Percentiles rank a stretch among this genome's conserved stretches.
phyloP scores from a whole-genome alignment of 2,888 invertebrate genomes.

The Ephialtes manifestator region DNA sequence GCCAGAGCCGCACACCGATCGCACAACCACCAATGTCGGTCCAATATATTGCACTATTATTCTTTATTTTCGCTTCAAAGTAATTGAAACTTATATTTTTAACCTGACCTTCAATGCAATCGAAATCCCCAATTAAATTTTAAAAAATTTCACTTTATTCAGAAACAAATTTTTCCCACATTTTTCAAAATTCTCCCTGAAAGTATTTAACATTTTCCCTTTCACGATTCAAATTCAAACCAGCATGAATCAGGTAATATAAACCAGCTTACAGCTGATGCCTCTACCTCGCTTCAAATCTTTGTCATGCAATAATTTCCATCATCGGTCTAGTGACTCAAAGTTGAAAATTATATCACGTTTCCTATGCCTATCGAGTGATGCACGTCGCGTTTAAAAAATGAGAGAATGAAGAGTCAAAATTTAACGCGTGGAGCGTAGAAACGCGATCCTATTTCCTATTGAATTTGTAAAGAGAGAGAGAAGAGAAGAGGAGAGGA shows the following conservation, averaged over 20 bases:
- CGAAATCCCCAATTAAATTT: no score
- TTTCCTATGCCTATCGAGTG: not conserved
- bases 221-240: not conserved
- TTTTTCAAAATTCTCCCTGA: not conserved
- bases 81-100: no score
- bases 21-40: no score
- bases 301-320: not conserved
- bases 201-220: not conserved
- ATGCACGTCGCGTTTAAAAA: not conserved
- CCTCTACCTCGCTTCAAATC: not conserved
- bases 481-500: not conserved
- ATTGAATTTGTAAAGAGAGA: slow-evolving; percentile 8
- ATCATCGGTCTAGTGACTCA: not conserved
- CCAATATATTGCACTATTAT: no score
- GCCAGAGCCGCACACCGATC: no score
- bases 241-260: not conserved
- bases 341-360: not conserved
- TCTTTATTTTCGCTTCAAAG: no score
- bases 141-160: no score
- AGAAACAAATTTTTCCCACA: not conserved
- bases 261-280: not conserved
- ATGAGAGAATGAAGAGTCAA: not conserved
- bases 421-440: not conserved
- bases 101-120: no score
- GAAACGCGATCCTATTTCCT: slow-evolving; percentile 15